Base-by-base conservation (phyloP, 2,113 vertebrate genomes). In the mouse (Mus musculus) region DNA sequence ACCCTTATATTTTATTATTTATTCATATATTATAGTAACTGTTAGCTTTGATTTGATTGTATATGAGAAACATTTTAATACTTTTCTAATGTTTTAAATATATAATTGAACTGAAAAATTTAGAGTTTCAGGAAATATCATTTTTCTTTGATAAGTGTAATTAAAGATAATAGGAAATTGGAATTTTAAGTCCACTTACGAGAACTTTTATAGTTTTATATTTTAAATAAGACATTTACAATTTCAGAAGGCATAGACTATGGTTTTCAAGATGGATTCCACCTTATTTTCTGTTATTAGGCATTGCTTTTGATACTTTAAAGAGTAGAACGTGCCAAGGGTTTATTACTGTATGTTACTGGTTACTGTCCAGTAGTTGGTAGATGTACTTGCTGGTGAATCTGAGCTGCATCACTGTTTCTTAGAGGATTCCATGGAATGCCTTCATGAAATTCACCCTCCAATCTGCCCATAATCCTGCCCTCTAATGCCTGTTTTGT, bases 1-100 rank as follows among this genome's bases (percentile, higher is more conserved):
- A 86, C 81, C 3, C 46, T 95, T 82, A 71, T 78, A 75, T 11
- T 91, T 95, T 92, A 88, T 95, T 95, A 93, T 96, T 89, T 97
- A 91, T 94, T 93, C n/a, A 94, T 92, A 4, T 17, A 65, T 92
- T 71, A 95, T 90, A 20, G 61, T 95, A 94, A 90, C 89, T 67
- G n/a, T 90, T 86, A 90, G 56, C 36, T 95, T 97, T 97, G 67
- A 96, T 93, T 95, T 96, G 26, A 93, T 14, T 94, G 76, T 17
- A 36, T 92, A 22, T 92, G 36, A 20, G 87, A 95, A 95, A 92
- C 39, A 30, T 46, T 12, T 85, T 28, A 59, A 14, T 82, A 89
- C 24, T 26, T 78, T 93, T 22, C 7, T 63, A 0, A 94, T 96
- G 52, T 77, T 91, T 26, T 94, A 94, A 94, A 89, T 94, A 89